A percentile compares a stretch with the other conserved stretches of the same genome.
Conservation (phyloP, 2,888 invertebrate genomes). For the Eulithis prunata region DNA sequence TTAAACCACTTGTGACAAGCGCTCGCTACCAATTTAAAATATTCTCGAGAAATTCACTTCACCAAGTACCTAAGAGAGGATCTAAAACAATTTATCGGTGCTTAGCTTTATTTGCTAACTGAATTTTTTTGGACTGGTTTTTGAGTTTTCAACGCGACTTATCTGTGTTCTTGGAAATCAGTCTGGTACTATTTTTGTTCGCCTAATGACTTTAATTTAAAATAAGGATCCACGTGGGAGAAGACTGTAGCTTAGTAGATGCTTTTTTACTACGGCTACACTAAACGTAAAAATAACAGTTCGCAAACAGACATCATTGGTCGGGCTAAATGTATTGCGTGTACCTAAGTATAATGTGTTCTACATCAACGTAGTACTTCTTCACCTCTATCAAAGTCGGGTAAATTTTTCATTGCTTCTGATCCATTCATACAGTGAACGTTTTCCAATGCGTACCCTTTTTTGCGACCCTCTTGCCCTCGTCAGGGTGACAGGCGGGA, state of each 20-base stretch:
- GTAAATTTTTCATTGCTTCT: constrained; percentile 7
- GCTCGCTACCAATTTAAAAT: constrained; percentile 31
- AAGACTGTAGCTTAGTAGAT: no score
- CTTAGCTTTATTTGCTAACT: constrained; percentile 10
- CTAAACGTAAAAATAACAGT: no score
- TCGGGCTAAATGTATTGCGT: no score
- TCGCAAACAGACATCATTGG: no score
- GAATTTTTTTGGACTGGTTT: not conserved
- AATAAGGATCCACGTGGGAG: not conserved
- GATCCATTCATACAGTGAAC: constrained; percentile 56
- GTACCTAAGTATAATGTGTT: no score
- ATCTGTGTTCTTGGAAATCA: not conserved
- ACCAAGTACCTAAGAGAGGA: constrained; percentile 16
- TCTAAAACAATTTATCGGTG: constrained; percentile 29
- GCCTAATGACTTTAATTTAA: no score
- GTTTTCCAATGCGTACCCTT: constrained; percentile 61
- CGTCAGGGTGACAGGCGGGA: constrained; percentile 66
- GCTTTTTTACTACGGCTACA: no score
- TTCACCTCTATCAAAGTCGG: no score
- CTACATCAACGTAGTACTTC: no score
- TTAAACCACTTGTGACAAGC: constrained; percentile 51
- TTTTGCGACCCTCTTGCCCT: constrained; percentile 63
- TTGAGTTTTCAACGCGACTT: not conserved
- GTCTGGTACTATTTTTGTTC: not conserved
- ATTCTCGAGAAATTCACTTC: constrained; percentile 16